These are phyloP conservation scores for Cylloceria caligata DNA, from an alignment of 2,888 invertebrate genomes.

Conservation along the genomic window DNA sequence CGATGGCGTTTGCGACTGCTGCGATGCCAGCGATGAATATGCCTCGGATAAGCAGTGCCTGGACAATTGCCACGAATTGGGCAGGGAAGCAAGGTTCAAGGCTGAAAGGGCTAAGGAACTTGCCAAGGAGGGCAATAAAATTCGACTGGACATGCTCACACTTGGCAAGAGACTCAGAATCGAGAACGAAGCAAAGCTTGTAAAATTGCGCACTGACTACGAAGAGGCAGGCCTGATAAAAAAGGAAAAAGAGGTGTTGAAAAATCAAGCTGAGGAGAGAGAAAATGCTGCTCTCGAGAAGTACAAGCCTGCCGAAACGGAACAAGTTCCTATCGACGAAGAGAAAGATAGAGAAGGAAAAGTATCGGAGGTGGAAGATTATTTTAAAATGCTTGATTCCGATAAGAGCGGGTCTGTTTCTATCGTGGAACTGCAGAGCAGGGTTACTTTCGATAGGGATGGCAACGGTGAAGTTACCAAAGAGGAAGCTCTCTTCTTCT, in stretches of 20 bases:
- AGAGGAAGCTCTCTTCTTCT: conserved; percentile 93
- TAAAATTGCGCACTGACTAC: conserved; percentile 90
- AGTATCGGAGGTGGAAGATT: conserved; percentile 89
- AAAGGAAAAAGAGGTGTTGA: conserved; percentile 91
- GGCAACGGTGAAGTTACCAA: conserved; percentile 94
- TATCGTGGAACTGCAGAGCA: conserved; percentile 89
- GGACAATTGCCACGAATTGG: conserved; percentile 93
- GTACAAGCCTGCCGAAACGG: conserved; percentile 89
- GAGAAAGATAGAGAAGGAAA: conserved; percentile 86
- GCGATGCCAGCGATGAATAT: conserved; percentile 96
- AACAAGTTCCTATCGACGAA: conserved; percentile 85
- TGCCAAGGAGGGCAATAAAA: conserved; percentile 91
- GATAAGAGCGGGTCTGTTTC: conserved; percentile 92
- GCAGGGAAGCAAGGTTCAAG: conserved; percentile 90
- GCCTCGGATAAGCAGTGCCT: conserved; percentile 87
- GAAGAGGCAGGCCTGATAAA: conserved; percentile 92
- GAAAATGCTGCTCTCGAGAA: conserved; percentile 92
- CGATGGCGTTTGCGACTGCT: conserved; percentile 98
- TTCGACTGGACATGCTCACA: conserved; percentile 90
- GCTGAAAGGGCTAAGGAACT: conserved; percentile 91
- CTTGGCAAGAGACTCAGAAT: conserved; percentile 90
- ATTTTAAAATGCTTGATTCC: conserved; percentile 92
- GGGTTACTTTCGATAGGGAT: conserved; percentile 94
- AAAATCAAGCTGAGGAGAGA: conserved; percentile 89
- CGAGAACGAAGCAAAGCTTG: conserved; percentile 90